Evolutionary conservation across 2,888 invertebrate genomes (phyloP).

Genomic region (Julus scandinavius): DNA sequence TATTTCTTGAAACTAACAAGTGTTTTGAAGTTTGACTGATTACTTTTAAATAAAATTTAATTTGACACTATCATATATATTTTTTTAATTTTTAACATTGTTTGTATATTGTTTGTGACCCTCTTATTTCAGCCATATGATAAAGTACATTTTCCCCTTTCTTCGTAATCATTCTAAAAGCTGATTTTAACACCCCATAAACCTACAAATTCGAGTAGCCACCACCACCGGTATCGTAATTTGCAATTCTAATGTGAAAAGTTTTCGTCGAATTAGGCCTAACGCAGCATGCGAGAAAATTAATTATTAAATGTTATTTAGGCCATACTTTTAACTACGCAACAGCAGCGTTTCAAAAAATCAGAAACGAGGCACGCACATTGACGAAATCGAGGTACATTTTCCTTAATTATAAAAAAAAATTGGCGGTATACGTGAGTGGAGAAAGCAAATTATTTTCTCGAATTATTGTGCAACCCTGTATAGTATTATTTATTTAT

Average conservation of each 20-base stretch:
- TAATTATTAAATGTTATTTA: constrained; percentile 35
- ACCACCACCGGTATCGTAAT: neutral
- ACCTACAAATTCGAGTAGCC: constrained; percentile 30
- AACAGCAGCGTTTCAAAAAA: neutral
- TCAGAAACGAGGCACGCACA: neutral
- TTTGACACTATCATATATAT: no score
- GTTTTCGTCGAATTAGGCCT: constrained; percentile 7
- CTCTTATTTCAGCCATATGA: no score
- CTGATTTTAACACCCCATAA: neutral
- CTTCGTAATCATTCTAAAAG: neutral
- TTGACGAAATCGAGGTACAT: neutral
- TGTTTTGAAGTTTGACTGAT: no score
- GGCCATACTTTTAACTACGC: constrained; percentile 10
- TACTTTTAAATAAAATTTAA: no score
- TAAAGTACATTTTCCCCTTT: neutral
- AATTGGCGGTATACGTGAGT: neutral
- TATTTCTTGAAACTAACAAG: no score
- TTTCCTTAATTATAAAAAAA: constrained; percentile 24
- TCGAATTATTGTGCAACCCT: neutral
- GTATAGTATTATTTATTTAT: neutral
- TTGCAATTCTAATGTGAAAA: constrained; percentile 42
- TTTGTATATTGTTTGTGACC: no score
- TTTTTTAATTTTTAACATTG: no score
- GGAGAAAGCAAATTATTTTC: neutral
- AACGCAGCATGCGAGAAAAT: constrained; percentile 35